Percentiles rank a stretch among this genome's conserved stretches.
Conservation (phyloP, 2,113 vertebrate genomes). For the Gymnogyps californianus region DNA sequence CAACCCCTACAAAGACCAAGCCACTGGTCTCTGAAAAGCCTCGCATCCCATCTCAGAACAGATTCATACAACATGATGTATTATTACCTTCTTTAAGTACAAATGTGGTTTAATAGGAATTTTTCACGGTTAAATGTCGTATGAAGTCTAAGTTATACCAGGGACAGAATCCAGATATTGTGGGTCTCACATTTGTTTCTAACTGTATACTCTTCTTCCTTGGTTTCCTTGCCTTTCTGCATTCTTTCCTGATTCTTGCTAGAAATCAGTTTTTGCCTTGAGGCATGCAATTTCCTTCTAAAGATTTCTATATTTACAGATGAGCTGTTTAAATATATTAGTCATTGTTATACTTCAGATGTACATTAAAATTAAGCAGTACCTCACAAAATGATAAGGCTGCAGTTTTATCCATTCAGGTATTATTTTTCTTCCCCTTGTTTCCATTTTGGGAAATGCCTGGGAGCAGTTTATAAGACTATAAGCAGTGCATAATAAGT, state of each 20-base stretch:
- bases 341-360: not conserved
- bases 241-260: not conserved
- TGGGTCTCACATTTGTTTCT: not conserved
- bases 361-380: not conserved
- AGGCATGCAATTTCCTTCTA: not conserved
- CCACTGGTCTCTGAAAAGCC: not conserved
- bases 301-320: not conserved
- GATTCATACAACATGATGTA: not conserved
- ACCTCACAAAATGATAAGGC: not conserved
- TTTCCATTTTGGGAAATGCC: not conserved
- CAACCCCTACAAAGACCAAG: not conserved
- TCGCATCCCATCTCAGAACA: not conserved
- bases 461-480: not conserved
- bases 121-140: not conserved
- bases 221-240: not conserved
- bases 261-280: not conserved
- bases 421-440: not conserved
- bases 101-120: not conserved
- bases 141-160: not conserved
- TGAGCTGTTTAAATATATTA: not conserved
- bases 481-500: not conserved
- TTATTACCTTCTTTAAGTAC: not conserved
- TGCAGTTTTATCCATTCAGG: not conserved
- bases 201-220: not conserved
- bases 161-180: not conserved